Evolutionary conservation across 2,888 invertebrate genomes (phyloP), one percentile per base, ranked within the genome.

Genomic region (Microplitis deprimator): DNA sequence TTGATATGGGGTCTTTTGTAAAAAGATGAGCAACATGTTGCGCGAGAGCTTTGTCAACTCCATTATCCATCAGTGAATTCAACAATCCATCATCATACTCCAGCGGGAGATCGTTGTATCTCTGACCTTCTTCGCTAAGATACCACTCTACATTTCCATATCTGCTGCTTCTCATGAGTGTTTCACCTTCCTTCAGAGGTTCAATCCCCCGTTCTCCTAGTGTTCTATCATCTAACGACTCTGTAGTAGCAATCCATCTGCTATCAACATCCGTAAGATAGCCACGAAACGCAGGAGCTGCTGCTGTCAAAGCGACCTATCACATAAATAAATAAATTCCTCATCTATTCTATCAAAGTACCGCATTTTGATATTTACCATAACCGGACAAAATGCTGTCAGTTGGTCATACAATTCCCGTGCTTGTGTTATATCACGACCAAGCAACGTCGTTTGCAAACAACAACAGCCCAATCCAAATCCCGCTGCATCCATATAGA

Each of bases 401-500:
- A 99, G 92, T 89, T 99, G 99, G 90, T 99, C 99, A 87, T 99
- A 99, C 0, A 99, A 92, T 62, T 95, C 96, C 81, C 98, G 92
- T 4, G 99, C 99, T 91, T 99, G 99, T 67, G 93, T 93, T 81
- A 99, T 97, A 89, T 98, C 98, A 90, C 97, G 97, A 0, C 99
- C 98, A 91, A 97, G 96, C 91, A 99, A 99, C 70, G 97, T 98
- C 75, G 97, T 92, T 90, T 99, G 98, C 62, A 98, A 92, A 88
- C 98, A 98, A 86, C 97, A 97, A 90, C 98, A 98, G 40, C 99
- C 99, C 99, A 99, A 99, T 74, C 98, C 99, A 90, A 99, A 99
- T 41, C 98, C 99, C 98, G 99, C 98, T 1, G 97, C 97, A 90
- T 99, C 99, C 95, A 99, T 95, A 87, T 98, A 97, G 80, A 99